Conservation (phyloP, 2,113 vertebrate genomes). For the Empidonax traillii region DNA sequence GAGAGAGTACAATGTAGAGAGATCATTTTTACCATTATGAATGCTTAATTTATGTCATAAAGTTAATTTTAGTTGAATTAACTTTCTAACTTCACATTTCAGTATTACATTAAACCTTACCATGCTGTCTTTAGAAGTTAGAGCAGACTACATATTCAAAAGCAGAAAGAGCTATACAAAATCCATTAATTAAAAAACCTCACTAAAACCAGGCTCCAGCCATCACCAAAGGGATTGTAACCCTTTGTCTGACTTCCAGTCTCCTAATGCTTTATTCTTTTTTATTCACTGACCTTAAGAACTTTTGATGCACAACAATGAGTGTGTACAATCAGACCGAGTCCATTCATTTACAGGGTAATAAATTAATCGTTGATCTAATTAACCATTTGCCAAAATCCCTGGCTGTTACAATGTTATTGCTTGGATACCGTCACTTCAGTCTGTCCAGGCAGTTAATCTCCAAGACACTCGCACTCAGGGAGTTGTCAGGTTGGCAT, state of each 20-base stretch:
- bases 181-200: not conserved
- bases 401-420: not conserved
- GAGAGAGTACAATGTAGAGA: not conserved
- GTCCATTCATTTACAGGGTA: not conserved
- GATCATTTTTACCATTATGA: not conserved
- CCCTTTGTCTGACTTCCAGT: not conserved
- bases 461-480: not conserved
- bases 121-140: not conserved
- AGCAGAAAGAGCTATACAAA: not conserved
- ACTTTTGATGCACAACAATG: not conserved
- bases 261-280: not conserved
- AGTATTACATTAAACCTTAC: not conserved
- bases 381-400: not conserved
- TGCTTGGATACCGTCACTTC: not conserved
- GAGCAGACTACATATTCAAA: not conserved
- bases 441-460: not conserved
- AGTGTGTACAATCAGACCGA: not conserved
- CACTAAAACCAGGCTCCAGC: not conserved
- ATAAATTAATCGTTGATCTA: not conserved
- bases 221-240: not conserved
- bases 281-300: not conserved
- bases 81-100: not conserved
- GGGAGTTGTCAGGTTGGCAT: not conserved
- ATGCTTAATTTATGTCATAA: not conserved
- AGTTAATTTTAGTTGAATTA: not conserved